Evolutionary conservation across 2,113 vertebrate genomes (phyloP).

Genomic region (Melozone crissalis): DNA sequence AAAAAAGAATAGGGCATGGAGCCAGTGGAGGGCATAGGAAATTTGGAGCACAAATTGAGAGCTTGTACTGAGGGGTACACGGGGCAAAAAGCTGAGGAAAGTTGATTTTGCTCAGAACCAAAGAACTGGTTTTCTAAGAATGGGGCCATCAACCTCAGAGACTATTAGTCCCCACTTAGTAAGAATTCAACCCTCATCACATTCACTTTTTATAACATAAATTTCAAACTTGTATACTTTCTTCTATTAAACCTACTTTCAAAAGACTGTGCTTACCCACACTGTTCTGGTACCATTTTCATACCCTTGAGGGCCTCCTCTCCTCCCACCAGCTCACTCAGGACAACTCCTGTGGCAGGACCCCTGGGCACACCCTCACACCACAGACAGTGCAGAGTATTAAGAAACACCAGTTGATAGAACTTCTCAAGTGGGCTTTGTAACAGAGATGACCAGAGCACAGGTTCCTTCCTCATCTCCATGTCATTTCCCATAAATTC

Average conservation of each 20-base stretch:
- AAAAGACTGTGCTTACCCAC: background rate
- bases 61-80: accelerated
- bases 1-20: background rate
- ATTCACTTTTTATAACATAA: background rate
- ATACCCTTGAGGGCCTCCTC: background rate
- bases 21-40: background rate
- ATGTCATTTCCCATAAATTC: background rate
- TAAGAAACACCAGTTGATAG: background rate
- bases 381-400: background rate
- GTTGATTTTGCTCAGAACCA: background rate
- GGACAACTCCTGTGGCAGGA: background rate
- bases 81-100: background rate
- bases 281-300: background rate
- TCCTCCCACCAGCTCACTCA: background rate
- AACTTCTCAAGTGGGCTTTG: background rate
- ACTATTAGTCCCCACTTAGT: background rate
- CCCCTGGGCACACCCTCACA: background rate
- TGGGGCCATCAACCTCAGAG: background rate
- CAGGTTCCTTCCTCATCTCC: background rate
- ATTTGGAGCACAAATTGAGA: background rate
- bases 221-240: background rate
- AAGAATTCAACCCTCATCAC: background rate
- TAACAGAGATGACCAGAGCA: background rate
- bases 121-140: background rate
- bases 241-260: background rate